Evolutionary conservation across 2,797 vertebrate genomes (phyloP).

Genomic region (Euphonia xanthogaster): DNA sequence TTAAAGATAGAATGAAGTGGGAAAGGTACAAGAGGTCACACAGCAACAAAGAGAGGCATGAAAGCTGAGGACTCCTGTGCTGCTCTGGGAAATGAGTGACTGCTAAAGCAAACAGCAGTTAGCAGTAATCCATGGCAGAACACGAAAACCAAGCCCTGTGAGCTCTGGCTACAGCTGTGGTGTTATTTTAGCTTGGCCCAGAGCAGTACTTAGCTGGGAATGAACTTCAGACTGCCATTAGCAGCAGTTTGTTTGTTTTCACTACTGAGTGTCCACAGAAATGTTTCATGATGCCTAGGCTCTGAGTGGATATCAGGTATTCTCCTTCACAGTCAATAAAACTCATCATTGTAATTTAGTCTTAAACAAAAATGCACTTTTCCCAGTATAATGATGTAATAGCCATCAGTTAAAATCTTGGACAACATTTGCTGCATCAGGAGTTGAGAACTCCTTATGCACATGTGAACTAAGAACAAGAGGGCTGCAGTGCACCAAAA

Average conservation of each 20-base stretch:
- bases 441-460: background rate
- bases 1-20: conserved; percentile 58
- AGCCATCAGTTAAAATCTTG: background rate
- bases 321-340: background rate
- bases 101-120: conserved; percentile 28
- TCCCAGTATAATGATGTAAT: background rate
- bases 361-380: background rate
- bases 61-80: background rate
- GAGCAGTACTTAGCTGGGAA: background rate
- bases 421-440: background rate
- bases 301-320: background rate
- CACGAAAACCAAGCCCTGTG: background rate
- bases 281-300: background rate
- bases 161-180: background rate
- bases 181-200: background rate
- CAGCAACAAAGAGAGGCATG: conserved; percentile 1
- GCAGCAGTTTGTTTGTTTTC: conserved; percentile 10
- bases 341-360: background rate
- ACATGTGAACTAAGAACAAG: background rate
- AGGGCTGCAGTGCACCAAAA: background rate
- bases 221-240: conserved; percentile 17
- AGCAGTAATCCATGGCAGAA: background rate
- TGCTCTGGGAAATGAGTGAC: conserved; percentile 16
- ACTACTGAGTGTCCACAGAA: background rate
- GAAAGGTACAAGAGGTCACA: conserved; percentile 47